A percentile compares a stretch with the other conserved stretches of the same genome.
Evolutionary conservation across 1,140 invertebrate genomes (phyloP).

Genomic region (Heliothis subflexa): DNA sequence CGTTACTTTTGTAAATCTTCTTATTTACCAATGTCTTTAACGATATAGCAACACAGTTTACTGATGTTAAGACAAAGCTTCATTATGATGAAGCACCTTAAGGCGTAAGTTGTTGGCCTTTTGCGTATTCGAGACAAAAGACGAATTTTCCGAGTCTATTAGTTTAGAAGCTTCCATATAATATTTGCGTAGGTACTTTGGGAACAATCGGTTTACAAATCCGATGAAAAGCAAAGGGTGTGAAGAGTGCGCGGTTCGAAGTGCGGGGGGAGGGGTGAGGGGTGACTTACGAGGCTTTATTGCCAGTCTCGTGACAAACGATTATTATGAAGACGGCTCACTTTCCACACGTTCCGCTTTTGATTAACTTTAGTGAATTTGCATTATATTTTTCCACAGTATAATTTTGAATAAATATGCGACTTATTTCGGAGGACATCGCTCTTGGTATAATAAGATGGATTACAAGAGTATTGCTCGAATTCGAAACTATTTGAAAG

Average conservation of each 20-base stretch:
- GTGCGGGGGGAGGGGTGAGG: slow-evolving; percentile 6
- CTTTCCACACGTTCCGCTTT: slow-evolving; percentile 59
- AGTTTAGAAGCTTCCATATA: slow-evolving; percentile 35
- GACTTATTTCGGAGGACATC: background rate
- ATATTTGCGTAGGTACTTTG: slow-evolving; percentile 60
- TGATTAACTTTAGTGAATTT: slow-evolving; percentile 53
- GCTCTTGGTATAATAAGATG: background rate
- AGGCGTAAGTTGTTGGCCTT: slow-evolving; percentile 15
- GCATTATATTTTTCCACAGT: slow-evolving; percentile 26
- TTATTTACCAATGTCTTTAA: background rate
- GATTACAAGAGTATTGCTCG: background rate
- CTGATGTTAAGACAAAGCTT: background rate
- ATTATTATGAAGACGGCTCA: slow-evolving; percentile 66
- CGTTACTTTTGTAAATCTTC: too few relatives aligned
- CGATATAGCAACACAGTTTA: background rate
- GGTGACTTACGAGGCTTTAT: slow-evolving; percentile 61
- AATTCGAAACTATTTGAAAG: background rate
- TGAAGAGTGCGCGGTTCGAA: slow-evolving; percentile 6
- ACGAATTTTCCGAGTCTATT: slow-evolving; percentile 42
- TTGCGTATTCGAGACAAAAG: slow-evolving; percentile 32
- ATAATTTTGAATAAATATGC: slow-evolving; percentile 28
- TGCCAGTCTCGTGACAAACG: slow-evolving; percentile 66
- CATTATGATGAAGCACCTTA: background rate
- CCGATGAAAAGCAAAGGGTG: slow-evolving; percentile 38
- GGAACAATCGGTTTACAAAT: slow-evolving; percentile 58